Percentiles rank a stretch among this genome's conserved stretches.
Conservation (phyloP, 2,888 invertebrate genomes). For the Blastobasis adustella region DNA sequence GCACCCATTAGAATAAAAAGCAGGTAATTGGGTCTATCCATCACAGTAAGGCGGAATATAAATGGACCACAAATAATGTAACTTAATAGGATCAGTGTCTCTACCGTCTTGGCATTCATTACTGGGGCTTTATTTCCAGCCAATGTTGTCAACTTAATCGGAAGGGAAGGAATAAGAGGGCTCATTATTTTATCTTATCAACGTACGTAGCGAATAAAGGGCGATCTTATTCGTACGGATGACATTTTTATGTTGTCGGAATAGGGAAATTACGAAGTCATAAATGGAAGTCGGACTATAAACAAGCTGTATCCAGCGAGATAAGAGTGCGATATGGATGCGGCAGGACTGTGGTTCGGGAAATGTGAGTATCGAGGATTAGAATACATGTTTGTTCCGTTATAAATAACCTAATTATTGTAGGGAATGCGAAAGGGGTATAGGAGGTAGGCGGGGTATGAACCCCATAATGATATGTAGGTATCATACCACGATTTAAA, state of each 20-base stretch:
- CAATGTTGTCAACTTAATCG: constrained; percentile 59
- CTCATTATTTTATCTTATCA: constrained; percentile 69
- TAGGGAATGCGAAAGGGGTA: no score
- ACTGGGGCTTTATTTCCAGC: constrained; percentile 37
- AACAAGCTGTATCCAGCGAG: constrained; percentile 59
- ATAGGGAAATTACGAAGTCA: constrained; percentile 70
- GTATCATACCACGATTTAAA: no score
- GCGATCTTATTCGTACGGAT: constrained; percentile 56
- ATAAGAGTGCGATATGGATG: constrained; percentile 39
- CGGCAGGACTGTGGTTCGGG: no score
- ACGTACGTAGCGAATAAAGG: constrained; percentile 57
- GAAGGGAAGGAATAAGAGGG: constrained; percentile 51
- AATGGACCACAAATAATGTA: constrained; percentile 2
- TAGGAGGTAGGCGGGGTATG: no score
- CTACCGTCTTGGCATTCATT: constrained; percentile 19
- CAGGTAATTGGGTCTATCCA: neutral
- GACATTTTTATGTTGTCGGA: constrained; percentile 68
- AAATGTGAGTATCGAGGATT: no score
- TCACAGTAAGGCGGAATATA: constrained; percentile 3
- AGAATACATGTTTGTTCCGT: no score
- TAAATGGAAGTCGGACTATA: constrained; percentile 65
- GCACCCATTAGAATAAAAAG: no score
- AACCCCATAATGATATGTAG: no score
- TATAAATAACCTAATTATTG: no score
- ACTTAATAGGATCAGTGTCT: constrained; percentile 8